Base-by-base conservation (phyloP, 1,140 invertebrate genomes). In the Drosophila pectinifera region DNA sequence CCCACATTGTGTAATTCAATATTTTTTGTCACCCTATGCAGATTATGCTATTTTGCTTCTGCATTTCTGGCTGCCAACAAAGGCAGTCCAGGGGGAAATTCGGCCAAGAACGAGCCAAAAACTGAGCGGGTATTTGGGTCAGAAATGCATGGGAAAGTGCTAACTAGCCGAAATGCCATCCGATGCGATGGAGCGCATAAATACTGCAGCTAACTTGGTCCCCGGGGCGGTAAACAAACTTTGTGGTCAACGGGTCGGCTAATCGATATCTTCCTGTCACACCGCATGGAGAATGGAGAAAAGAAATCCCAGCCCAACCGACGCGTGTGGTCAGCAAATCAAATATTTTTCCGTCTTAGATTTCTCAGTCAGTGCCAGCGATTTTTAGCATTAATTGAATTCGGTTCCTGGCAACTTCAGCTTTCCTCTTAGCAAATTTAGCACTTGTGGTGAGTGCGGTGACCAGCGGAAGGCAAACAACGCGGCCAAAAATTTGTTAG, bases 311-410 rank as follows among this genome's bases (percentile, higher is more conserved):
- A 43, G 16, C 55, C 67, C 42, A 61, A 16, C n/a, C 46, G 46
- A 48, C n/a, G 24, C 58, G 7, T 68, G 24, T 57, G 42, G 39
- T 57, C 26, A 31, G 26, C 20, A 38, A 13, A 58, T 70, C 38
- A 51, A 36, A 70, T 72, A 28, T 72, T 39, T 57, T 4, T 10
- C 26, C 3, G n/a, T 38, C 22, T 48, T 48, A 24, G 42, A 63
- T 48, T 54, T 51, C 55, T 69, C 54, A 59, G 48, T 36, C 41
- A 42, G 38, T 54, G 54, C 49, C 64, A 63, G 58, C 42, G 48
- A 51, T 56, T 51, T 69, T 59, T 18, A 14, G 48, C 53, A 84
- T 80, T 84, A 84, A 84, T 84, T 84, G 43, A 80, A 84, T 84
- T 85, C 65, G 62, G 65, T 77, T 77, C 55, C 72, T 83, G 81